Evolutionary conservation across 2,797 vertebrate genomes (phyloP), one percentile per base, ranked within the genome.

Genomic region (Apodemus agrarius): DNA sequence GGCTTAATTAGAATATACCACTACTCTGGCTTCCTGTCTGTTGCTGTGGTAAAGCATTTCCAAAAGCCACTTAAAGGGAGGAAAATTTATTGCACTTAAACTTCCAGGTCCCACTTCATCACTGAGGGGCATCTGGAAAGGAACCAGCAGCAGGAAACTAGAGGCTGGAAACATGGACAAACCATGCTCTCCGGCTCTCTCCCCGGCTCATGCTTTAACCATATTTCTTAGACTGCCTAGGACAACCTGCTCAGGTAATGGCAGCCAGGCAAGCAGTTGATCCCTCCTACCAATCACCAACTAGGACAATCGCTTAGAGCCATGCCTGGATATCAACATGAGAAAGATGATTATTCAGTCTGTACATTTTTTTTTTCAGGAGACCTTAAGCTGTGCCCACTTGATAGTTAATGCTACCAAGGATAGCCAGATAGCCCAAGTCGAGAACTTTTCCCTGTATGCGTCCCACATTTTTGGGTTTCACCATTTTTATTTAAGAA

Each of bases 401-500:
- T 19, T 40, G 34, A 40, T 54, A 72, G 85, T 40, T 87, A 57
- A 72, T 74, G 13, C 24, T 72, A 74, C 34, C 24, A 37, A 87
- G 2, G 21, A 82, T 59, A 81, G 40, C 83, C 24, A 29, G 21
- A 90, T 93, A 91, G 4, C 2, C 72, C 22, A 95, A 19, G 49
- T 37, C 0, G 1, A 85, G 52, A 92, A 52, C 13, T 24, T 19
- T 24, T 54, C 10, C 21, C 37, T 78, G 26, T 57, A 52, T 6
- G 61, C 19, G 88, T 76, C 91, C 6, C 13, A 65, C 19, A 67
- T 19, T 5, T 34, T 4, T 59, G 19, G 19, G 90, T 80, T 34
- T 94, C 43, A 80, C 46, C 1, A 79, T 92, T 89, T 95, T 91
- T 83, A 49, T 92, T 69, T 69, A 49, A 61, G 29, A 95, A 95